phyloP scores from a whole-genome alignment of 2,113 vertebrate species.

The Aptenodytes patagonicus region DNA sequence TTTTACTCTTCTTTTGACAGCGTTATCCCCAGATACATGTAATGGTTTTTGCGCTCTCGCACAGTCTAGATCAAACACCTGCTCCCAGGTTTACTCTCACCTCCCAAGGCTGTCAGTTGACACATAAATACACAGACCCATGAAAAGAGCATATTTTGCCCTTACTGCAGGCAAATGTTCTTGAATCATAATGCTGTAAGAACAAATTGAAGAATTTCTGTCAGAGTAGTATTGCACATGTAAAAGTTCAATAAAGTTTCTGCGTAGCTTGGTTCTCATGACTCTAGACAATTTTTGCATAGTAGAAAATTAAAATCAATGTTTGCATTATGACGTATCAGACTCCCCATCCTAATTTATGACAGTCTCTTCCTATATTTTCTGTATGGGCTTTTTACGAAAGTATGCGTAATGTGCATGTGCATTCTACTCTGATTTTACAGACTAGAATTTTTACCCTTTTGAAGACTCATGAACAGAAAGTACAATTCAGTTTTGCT shows the following conservation, averaged over 20 bases:
- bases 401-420: neutral
- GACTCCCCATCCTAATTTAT: neutral
- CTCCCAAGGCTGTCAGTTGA: slow-evolving; percentile 31
- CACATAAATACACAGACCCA: slow-evolving; percentile 21
- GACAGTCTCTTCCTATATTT: neutral
- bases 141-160: slow-evolving; percentile 20
- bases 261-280: neutral
- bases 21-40: slow-evolving; percentile 26
- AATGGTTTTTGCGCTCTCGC: slow-evolving; percentile 19
- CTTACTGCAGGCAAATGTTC: slow-evolving; percentile 16
- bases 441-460: neutral
- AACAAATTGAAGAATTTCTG: neutral
- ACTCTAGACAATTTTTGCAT: neutral
- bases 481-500: neutral
- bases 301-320: neutral
- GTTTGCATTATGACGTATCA: neutral
- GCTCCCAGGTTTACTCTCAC: slow-evolving; percentile 24
- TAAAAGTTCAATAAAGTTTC: neutral
- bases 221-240: neutral
- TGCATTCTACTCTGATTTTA: neutral
- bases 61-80: slow-evolving; percentile 33
- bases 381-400: neutral
- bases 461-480: neutral
- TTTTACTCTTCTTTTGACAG: slow-evolving; percentile 8
- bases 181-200: neutral